These are phyloP conservation scores for Oplegnathus fasciatus DNA, from an alignment of 2,113 vertebrate species.

Conservation along the genomic window DNA sequence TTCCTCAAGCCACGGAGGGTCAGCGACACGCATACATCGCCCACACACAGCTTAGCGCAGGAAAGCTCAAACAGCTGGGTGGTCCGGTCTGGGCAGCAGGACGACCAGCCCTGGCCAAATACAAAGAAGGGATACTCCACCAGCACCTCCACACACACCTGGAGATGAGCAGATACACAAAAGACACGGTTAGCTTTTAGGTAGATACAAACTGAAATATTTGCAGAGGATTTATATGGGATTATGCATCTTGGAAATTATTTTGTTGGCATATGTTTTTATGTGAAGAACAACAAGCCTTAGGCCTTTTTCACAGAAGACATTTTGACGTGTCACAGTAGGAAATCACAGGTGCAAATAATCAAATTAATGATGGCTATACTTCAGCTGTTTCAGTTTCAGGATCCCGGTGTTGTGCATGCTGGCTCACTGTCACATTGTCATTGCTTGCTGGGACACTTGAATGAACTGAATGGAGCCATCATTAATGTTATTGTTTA, in stretches of 20 bases:
- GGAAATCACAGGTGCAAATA: background rate
- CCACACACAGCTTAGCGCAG: slow-evolving; percentile 97
- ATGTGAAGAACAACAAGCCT: background rate
- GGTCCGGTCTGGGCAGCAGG: slow-evolving; percentile 96
- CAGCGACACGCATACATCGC: slow-evolving; percentile 98
- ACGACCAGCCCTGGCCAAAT: slow-evolving; percentile 99
- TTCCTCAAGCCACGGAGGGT: slow-evolving; percentile 96
- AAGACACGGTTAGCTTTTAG: slow-evolving; percentile 30
- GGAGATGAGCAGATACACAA: slow-evolving; percentile 52
- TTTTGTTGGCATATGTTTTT: background rate
- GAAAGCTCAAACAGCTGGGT: slow-evolving; percentile 97
- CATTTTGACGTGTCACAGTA: background rate
- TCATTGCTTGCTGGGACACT: background rate
- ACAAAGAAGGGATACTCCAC: slow-evolving; percentile 99
- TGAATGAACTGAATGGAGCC: background rate
- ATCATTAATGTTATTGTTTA: background rate
- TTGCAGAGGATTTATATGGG: background rate
- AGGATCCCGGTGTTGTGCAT: background rate
- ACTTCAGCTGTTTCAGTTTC: background rate
- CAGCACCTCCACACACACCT: slow-evolving; percentile 99
- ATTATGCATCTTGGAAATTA: no score
- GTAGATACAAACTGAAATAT: background rate
- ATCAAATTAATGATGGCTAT: background rate
- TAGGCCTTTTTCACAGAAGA: background rate
- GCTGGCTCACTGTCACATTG: background rate